Evolutionary conservation across 2,888 invertebrate species (phyloP).

Genomic region (Cybosia mesomella): DNA sequence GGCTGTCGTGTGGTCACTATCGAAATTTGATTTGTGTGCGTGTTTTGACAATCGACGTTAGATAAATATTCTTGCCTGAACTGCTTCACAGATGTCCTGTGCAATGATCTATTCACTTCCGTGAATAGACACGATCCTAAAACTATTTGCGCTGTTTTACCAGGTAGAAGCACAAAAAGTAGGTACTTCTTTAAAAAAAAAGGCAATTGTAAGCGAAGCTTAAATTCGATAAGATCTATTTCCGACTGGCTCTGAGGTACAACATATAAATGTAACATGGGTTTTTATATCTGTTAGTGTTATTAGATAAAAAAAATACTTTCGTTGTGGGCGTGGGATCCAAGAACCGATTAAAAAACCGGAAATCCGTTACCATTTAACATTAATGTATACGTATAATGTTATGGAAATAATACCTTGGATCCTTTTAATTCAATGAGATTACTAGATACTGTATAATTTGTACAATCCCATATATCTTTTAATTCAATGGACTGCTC

Average conservation of each 20-base stretch:
- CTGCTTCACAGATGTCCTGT: constrained; percentile 57
- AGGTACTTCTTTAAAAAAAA: constrained; percentile 47
- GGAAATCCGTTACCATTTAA: constrained; percentile 78
- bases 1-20: constrained; percentile 70
- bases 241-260: constrained; percentile 57
- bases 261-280: constrained; percentile 59
- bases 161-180: constrained; percentile 55
- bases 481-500: constrained; percentile 26
- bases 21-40: constrained; percentile 70
- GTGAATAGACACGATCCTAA: constrained; percentile 36
- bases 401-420: constrained; percentile 54
- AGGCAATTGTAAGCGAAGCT: constrained; percentile 52
- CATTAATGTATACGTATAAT: constrained; percentile 65
- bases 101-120: constrained; percentile 42
- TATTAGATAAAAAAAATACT: constrained; percentile 59
- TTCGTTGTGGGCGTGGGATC: constrained; percentile 75
- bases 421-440: constrained; percentile 50
- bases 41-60: constrained; percentile 76
- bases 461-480: constrained; percentile 33
- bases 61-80: constrained; percentile 60
- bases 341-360: constrained; percentile 65
- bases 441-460: constrained; percentile 51
- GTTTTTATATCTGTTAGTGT: constrained; percentile 64
- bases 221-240: constrained; percentile 66
- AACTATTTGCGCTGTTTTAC: constrained; percentile 56